Evolutionary conservation across 2,797 vertebrate genomes (phyloP).

Genomic region (Muraenolepis orangiensis): DNA sequence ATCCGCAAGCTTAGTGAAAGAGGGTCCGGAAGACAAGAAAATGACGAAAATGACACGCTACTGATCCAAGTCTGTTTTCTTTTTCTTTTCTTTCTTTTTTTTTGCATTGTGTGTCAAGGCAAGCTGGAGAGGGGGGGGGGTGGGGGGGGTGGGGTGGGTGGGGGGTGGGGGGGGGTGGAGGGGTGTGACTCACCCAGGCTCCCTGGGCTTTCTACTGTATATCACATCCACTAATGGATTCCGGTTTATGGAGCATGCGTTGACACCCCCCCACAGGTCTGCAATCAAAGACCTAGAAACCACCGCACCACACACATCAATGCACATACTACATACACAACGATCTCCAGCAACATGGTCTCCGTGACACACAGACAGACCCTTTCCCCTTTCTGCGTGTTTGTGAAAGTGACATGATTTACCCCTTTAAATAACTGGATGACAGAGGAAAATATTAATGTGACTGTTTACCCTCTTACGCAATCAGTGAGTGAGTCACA

Average conservation of each 20-base stretch:
- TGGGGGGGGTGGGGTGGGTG: no score
- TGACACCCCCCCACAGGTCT: not conserved
- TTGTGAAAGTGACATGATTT: not conserved
- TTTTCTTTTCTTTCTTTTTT: no score
- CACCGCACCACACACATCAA: constrained; percentile 16
- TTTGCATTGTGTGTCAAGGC: no score
- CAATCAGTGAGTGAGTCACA: constrained; percentile 14
- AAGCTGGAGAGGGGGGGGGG: no score
- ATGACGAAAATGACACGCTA: not conserved
- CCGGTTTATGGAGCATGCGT: no score
- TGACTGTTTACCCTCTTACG: not conserved
- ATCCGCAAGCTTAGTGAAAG: constrained; percentile 15
- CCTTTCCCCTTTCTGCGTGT: constrained; percentile 24
- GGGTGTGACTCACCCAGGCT: constrained; percentile 34
- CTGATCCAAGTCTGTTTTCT: constrained; percentile 2
- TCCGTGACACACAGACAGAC: constrained; percentile 12
- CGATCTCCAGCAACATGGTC: constrained; percentile 18
- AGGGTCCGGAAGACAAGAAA: not conserved
- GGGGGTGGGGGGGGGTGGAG: no score
- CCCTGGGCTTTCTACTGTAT: constrained; percentile 29
- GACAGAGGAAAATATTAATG: not conserved
- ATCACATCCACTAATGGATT: constrained; percentile 11
- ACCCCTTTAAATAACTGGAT: no score
- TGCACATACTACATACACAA: no score
- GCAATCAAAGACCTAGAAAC: constrained; percentile 13